Conservation (phyloP, 2,797 vertebrate genomes). For the Neosilurus mollespiculum region DNA sequence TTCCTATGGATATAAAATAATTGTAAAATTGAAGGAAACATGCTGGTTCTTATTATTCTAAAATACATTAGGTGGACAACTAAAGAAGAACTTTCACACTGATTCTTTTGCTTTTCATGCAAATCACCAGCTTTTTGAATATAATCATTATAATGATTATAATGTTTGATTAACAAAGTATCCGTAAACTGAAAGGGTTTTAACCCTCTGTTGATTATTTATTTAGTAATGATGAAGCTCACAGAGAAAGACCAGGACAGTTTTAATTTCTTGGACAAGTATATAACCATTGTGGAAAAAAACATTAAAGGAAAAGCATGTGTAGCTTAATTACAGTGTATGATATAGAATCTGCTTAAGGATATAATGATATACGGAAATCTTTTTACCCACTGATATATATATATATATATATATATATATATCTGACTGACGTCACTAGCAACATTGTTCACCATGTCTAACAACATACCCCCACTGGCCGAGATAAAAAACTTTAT, state of each 20-base stretch:
- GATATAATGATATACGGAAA: conserved; percentile 1
- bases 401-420: background rate
- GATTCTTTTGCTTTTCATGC: background rate
- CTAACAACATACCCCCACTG: background rate
- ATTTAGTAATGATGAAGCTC: background rate
- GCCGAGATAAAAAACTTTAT: background rate
- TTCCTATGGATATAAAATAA: conserved; percentile 64
- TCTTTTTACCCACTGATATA: background rate
- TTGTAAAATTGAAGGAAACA: conserved; percentile 53
- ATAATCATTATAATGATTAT: background rate
- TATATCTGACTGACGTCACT: background rate
- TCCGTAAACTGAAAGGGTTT: background rate
- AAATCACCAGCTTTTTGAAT: background rate
- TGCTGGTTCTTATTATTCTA: conserved; percentile 67
- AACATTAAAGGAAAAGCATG: conserved; percentile 3
- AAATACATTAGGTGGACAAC: conserved; percentile 47
- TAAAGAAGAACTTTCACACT: background rate
- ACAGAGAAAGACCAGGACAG: background rate
- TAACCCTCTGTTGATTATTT: background rate
- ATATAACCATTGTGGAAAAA: conserved; percentile 41
- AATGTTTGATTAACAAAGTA: background rate
- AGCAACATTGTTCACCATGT: background rate
- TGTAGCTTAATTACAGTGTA: background rate
- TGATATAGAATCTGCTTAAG: conserved; percentile 4
- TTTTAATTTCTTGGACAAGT: conserved; percentile 5